phyloP scores from a whole-genome alignment of 2,888 invertebrate species.

The Tetanocera ferruginea region DNA sequence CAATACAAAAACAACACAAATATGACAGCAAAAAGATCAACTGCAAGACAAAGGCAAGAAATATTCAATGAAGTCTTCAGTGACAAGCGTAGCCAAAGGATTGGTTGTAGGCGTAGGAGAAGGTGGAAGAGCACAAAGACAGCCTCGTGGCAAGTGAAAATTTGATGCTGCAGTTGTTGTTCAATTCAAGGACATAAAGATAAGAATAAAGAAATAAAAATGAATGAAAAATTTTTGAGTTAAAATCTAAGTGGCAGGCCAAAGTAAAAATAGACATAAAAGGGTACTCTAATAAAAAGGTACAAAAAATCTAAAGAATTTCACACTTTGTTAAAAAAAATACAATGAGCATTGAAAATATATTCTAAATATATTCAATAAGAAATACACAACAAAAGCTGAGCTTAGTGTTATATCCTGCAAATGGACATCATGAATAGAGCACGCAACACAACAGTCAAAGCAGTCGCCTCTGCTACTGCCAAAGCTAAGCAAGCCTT shows the following conservation, averaged over 20 bases:
- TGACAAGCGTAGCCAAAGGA: neutral
- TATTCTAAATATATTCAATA: neutral
- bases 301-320: neutral
- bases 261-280: neutral
- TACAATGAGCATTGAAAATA: neutral
- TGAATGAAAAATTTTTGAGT: neutral
- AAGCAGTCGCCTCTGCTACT: too few relatives aligned
- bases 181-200: constrained; percentile 7
- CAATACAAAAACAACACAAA: neutral
- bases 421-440: neutral
- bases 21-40: constrained; percentile 15
- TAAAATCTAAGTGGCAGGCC: neutral
- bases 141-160: too few relatives aligned
- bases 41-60: neutral
- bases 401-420: too few relatives aligned
- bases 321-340: neutral
- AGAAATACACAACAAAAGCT: neutral
- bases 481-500: too few relatives aligned
- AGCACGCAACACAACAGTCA: too few relatives aligned
- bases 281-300: too few relatives aligned
- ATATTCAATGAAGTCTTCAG: neutral
- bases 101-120: neutral
- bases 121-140: too few relatives aligned
- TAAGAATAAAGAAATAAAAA: constrained; percentile 9
- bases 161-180: neutral